Evolutionary conservation across 2,113 vertebrate genomes (phyloP), one percentile per base, ranked within the genome.

Genomic region (Camelus bactrianus): DNA sequence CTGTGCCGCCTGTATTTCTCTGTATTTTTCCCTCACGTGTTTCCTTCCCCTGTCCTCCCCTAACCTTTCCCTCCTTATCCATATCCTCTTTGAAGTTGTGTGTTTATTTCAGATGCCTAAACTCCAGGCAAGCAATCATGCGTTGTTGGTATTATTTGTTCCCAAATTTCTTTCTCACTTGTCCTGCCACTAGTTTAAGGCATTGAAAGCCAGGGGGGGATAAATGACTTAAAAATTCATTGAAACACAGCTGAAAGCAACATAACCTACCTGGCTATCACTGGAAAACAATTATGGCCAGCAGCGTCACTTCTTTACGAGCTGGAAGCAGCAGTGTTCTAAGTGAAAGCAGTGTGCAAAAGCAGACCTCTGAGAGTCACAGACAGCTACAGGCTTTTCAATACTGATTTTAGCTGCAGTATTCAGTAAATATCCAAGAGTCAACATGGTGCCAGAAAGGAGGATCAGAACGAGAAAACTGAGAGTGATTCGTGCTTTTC

Each of bases 51-150:
- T 38, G 17, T 76, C 26, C 30, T 52, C 22, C 11, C 26, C 24
- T 20, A 54, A 38, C 4, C 2, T 48, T 54, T 50, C 35, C 64
- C 7, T 54, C 20, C n/a, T 13, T 28, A 19, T 89, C 26, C 65
- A 58, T 62, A 22, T 95, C 38, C n/a, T 69, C 54, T 92, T 67
- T 83, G 79, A 92, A 88, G 56, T 32, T 54, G 30, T 48, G 22
- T 62, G 56, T 85, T 72, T 93, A 90, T 90, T 90, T 95, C 38
- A 67, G 35, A 42, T 8, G 28, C 35, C 65, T 58, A 82, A 52
- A 10, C 6, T 42, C 50, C 30, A 28, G 50, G n/a, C 15, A 42
- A 19, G 6, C 26, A 84, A 30, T 80, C 14, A 73, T 56, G 13
- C 32, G 26, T 64, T 73, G 60, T 64, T 73, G 60, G 58, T 62